Evolutionary conservation across 1,140 invertebrate genomes (phyloP), one percentile per base, ranked within the genome.

Genomic region (Mizuhopecten yessoensis): DNA sequence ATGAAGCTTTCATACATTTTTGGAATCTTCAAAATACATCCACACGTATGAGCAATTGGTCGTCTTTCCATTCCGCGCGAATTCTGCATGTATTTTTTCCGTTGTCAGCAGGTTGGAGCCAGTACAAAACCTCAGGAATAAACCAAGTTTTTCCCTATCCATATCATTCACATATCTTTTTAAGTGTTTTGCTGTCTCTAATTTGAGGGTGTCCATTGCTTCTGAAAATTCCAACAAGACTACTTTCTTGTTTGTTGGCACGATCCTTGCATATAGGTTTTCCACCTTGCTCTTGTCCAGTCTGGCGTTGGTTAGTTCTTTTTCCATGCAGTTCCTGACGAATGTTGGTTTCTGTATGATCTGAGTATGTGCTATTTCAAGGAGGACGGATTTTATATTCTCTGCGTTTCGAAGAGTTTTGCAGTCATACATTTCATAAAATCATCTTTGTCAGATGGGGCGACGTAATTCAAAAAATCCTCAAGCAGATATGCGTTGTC

Each of bases 31-130:
- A 91, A 75, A 34, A 86, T n/a, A 20, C 34, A 57, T 23, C 90
- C 86, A 39, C 90, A 91, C 34, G 90, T 88, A 39, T 91, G 90
- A 23, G 49, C 88, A 33, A 88, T 49, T 20, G 86, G 87, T 91
- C 90, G 86, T 29, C 90, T 23, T 23, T 33, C 33, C 23, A 91
- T 36, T 0, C 87, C 87, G 2, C 75, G 34, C 17, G 88, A 33
- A 20, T 45, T 23, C 33, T 29, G 20, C n/a, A 91, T 86, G 10
- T 10, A 34, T 15, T 36, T 57, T 5, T 7, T 88, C 33, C 29
- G 20, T 34, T 34, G n/a, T 23, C 10, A 89, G 34, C n/a, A 36
- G 33, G 34, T 89, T 29, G 3, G 88, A 89, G 1, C 88, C 88
- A 17, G 88, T 89, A 33, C 88, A 89, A 57, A 89, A 89, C 42